Base-by-base conservation (phyloP, 2,888 invertebrate genomes). In the Poecilus cupreus region DNA sequence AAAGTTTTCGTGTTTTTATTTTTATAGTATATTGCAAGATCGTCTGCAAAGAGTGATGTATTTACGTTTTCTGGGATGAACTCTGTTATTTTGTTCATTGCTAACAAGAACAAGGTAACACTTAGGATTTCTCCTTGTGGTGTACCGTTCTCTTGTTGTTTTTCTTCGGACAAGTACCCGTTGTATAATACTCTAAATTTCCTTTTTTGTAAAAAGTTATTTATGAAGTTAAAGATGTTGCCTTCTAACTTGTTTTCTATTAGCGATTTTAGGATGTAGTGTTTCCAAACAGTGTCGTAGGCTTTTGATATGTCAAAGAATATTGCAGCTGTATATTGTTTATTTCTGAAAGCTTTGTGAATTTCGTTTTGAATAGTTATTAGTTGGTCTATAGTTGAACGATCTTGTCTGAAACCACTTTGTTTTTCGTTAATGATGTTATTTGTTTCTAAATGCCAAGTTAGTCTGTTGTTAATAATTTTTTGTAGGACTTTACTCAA, bases 401-500 rank as follows among this genome's bases (percentile, higher is more conserved):
- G 64, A 8, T 32, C 43, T 16, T 20, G 51, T 54, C 80, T 72
- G 24, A 80, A 80, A 13, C 80, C 72, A 24, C 64, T 32, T 16
- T 64, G 64, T 32, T 24, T 13, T 13, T 64, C 16, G 13, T 39
- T 60, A 11, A 39, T 8, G 2, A 54, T 18, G 16, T 57, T 43
- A 32, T 57, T 57, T 11, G 20, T 60, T 22, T 37, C 39, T 43
- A 26, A 11, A 32, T 13, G 46, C 70, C 79, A 79, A 26, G 13
- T 57, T 26, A 79, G 13, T 26, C 79, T 20, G 5, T 79, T 70
- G 16, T 70, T 79, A n/a, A 79, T 5, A 3, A 79, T 79, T 68
- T 79, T 79, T 70, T 79, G 79, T 32, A 79, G 16, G 13, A 68
- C 16, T 70, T 79, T 79, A 70, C 79, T 79, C 6, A 68, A 10